These are phyloP conservation scores for Brienomyrus brachyistius DNA, from an alignment of 2,113 vertebrate genomes.

Conservation along the genomic window DNA sequence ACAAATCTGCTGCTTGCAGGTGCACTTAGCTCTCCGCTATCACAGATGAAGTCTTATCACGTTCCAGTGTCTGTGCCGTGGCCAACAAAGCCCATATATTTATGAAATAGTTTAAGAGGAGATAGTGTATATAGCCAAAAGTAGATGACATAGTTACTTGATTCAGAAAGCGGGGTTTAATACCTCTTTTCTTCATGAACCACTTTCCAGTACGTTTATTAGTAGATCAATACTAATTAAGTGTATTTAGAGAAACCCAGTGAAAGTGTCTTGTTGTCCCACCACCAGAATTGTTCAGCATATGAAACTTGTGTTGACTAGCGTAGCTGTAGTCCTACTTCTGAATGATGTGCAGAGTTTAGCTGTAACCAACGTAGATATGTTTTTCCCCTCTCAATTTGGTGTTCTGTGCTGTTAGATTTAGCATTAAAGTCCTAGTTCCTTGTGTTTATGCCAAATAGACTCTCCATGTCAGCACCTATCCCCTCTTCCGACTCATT, in stretches of 20 bases:
- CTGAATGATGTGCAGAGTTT: slow-evolving; percentile 32
- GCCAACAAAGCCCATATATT: not conserved
- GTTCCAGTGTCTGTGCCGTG: not conserved
- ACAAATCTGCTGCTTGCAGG: not conserved
- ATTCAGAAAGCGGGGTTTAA: slow-evolving; percentile 14
- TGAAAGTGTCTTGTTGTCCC: slow-evolving; percentile 33
- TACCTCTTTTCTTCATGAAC: not conserved
- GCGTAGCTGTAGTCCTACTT: slow-evolving; percentile 38
- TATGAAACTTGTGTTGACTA: slow-evolving; percentile 38
- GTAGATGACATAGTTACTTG: not conserved
- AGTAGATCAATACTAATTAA: slow-evolving; percentile 44
- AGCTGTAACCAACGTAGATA: slow-evolving; percentile 39
- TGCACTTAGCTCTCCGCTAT: not conserved
- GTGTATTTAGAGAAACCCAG: slow-evolving; percentile 35
- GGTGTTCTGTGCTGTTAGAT: slow-evolving; percentile 18
- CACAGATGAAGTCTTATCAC: not conserved
- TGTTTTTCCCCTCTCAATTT: slow-evolving; percentile 34
- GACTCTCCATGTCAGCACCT: not conserved
- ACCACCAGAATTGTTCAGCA: slow-evolving; percentile 24
- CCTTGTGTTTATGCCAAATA: slow-evolving; percentile 23
- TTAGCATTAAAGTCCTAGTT: slow-evolving; percentile 28
- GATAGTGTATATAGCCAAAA: slow-evolving; percentile 26
- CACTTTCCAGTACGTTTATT: slow-evolving; percentile 29
- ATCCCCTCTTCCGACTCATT: not conserved
- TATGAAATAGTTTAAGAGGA: not conserved